Evolutionary conservation across 2,888 invertebrate genomes (phyloP).

Genomic region (Eueremaeus valkanovi): DNA sequence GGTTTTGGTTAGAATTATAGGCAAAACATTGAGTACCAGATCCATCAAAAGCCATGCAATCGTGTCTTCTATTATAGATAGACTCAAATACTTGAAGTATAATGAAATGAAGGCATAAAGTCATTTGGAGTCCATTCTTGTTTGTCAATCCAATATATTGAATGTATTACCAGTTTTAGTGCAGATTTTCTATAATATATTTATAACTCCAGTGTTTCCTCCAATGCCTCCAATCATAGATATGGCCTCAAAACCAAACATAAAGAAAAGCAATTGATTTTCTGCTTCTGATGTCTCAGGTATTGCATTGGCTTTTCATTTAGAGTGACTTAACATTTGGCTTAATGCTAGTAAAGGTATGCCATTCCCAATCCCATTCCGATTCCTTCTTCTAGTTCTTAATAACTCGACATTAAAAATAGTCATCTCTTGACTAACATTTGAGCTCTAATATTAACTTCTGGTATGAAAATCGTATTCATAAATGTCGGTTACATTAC

Average conservation of each 20-base stretch:
- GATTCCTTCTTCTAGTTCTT: background rate
- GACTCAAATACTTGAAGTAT: background rate
- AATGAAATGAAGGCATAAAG: background rate
- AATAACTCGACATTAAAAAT: background rate
- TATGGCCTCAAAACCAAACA: slow-evolving; percentile 1
- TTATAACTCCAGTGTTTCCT: background rate
- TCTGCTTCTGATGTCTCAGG: background rate
- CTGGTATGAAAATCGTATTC: background rate
- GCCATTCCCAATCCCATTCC: background rate
- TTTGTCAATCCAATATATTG: slow-evolving; percentile 11
- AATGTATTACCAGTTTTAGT: background rate
- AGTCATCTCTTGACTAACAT: background rate
- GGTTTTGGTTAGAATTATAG: slow-evolving; percentile 5
- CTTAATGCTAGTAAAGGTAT: background rate
- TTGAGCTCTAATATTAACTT: slow-evolving; percentile 7
- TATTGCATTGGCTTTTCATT: background rate
- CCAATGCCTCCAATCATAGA: background rate
- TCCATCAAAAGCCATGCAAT: background rate
- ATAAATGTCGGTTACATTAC: slow-evolving; percentile 19
- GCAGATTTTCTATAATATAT: background rate
- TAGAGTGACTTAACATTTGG: background rate
- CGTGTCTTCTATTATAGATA: background rate
- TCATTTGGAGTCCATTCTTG: slow-evolving; percentile 7
- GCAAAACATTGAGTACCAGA: slow-evolving; percentile 1
- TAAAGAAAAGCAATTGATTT: background rate